Evolutionary conservation across 2,888 invertebrate genomes (phyloP).

Genomic region (Diarsia rubi): DNA sequence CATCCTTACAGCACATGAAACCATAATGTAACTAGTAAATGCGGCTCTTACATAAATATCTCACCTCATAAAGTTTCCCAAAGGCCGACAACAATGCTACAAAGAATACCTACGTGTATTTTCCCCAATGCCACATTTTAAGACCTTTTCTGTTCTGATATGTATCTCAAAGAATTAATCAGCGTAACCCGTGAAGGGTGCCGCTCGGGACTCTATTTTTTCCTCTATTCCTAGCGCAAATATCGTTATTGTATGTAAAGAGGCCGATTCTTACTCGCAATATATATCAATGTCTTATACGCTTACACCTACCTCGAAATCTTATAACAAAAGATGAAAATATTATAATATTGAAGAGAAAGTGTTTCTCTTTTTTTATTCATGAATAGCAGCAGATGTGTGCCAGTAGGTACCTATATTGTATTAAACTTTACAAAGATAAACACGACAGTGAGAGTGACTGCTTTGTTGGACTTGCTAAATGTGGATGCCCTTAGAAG

Average conservation of each 20-base stretch:
- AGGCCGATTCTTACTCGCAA: conserved; percentile 51
- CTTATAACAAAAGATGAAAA: conserved; percentile 59
- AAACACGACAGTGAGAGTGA: conserved; percentile 1
- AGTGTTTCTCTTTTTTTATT: conserved; percentile 48
- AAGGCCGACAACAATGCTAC: conserved; percentile 39
- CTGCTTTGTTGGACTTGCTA: no score
- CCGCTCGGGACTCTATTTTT: conserved; percentile 48
- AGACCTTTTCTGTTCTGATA: conserved; percentile 52
- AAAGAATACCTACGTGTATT: conserved; percentile 27
- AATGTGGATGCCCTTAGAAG: no score
- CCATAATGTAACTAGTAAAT: conserved; percentile 27
- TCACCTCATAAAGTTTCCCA: conserved; percentile 27
- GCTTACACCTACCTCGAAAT: conserved; percentile 51
- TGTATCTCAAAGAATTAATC: conserved; percentile 62
- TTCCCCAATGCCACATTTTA: conserved; percentile 49
- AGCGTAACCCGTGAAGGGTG: conserved; percentile 52
- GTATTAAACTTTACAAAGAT: conserved; percentile 25
- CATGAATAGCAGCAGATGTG: conserved; percentile 24
- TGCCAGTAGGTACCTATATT: conserved; percentile 19
- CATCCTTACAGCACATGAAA: conserved; percentile 9
- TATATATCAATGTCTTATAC: conserved; percentile 60
- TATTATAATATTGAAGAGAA: conserved; percentile 46
- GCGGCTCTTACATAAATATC: conserved; percentile 33
- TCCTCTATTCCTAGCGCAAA: conserved; percentile 52
- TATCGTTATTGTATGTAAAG: conserved; percentile 63